These are phyloP conservation scores for Passerculus sandwichensis DNA, from an alignment of 2,797 vertebrate genomes.

Conservation along the genomic window DNA sequence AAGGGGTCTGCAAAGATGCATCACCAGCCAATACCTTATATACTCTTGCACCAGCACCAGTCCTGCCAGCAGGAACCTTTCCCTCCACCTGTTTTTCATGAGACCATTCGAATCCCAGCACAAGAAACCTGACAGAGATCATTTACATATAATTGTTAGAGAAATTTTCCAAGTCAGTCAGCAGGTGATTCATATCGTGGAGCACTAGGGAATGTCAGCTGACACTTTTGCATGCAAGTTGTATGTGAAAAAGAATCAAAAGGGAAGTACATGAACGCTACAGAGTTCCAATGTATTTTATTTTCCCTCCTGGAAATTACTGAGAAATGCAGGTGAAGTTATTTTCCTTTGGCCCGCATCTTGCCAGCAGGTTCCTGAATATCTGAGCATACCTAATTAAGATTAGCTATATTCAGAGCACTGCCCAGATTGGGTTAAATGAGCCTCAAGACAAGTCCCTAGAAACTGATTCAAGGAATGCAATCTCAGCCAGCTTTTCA, in stretches of 20 bases:
- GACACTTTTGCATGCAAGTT: not conserved
- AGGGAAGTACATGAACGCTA: not conserved
- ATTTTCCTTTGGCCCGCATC: not conserved
- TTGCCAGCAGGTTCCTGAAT: not conserved
- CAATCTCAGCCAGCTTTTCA: slow-evolving; percentile 1
- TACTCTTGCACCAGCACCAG: not conserved
- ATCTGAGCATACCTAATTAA: not conserved
- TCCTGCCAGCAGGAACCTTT: not conserved
- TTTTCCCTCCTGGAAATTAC: not conserved
- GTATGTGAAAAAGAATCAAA: not conserved
- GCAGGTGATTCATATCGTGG: not conserved
- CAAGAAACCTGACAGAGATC: not conserved
- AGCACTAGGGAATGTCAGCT: not conserved
- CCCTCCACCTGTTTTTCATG: not conserved
- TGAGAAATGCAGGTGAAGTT: not conserved
- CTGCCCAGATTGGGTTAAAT: not conserved
- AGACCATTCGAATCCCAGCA: not conserved
- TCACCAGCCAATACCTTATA: not conserved
- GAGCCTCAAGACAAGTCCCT: not conserved
- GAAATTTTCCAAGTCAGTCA: not conserved
- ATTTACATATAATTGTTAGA: not conserved
- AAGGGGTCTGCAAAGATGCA: not conserved
- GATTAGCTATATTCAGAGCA: not conserved
- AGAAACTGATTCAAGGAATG: not conserved
- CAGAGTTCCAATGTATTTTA: not conserved